phyloP scores from a whole-genome alignment of 2,888 invertebrate genomes.

The Macrophya annulata region DNA sequence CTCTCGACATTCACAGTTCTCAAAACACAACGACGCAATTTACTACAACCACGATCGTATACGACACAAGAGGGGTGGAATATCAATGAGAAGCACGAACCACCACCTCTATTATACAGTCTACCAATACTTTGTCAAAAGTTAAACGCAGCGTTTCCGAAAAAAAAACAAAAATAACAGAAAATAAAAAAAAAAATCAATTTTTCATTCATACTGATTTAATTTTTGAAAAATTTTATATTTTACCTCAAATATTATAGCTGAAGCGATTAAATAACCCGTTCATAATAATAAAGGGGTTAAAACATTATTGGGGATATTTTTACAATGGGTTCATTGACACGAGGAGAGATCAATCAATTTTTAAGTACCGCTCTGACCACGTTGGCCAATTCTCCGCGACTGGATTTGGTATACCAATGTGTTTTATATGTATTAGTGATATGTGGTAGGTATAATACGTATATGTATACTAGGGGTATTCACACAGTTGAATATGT shows the following conservation, averaged over 20 bases:
- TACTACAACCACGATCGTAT: conserved; percentile 21
- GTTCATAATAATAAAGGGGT: neutral
- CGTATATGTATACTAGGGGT: neutral
- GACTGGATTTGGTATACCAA: conserved; percentile 6
- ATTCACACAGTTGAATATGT: neutral
- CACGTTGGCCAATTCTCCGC: conserved; percentile 40
- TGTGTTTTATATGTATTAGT: neutral
- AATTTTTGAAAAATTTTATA: neutral
- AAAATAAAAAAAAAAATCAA: neutral
- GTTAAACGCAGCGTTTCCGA: neutral
- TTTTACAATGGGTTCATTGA: neutral
- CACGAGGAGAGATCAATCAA: conserved; percentile 42
- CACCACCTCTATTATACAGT: conserved; percentile 2
- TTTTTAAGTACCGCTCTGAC: conserved; percentile 21
- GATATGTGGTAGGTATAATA: conserved; percentile 10
- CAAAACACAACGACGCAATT: conserved; percentile 30
- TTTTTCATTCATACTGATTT: neutral
- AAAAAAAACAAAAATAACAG: neutral
- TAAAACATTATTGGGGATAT: conserved; percentile 8
- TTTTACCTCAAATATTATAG: neutral
- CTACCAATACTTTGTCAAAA: conserved; percentile 8
- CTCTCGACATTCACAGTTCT: neutral
- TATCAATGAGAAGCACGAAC: conserved; percentile 43
- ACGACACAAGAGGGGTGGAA: conserved; percentile 40
- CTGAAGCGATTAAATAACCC: neutral